These are phyloP conservation scores for Enteromius trimaculatus DNA, from an alignment of 2,797 vertebrate species.

Conservation along the genomic window DNA sequence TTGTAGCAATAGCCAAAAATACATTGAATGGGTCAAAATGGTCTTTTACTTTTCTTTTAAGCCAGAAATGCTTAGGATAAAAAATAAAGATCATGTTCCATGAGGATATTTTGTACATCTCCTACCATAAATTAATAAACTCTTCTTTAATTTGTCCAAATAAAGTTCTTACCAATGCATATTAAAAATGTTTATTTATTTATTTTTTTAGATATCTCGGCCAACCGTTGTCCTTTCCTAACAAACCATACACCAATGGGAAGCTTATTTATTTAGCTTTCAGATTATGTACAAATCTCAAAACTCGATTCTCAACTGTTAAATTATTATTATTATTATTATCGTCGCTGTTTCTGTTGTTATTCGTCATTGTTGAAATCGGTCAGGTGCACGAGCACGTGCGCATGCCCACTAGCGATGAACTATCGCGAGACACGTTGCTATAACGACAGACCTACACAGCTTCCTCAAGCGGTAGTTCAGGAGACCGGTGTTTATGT, in stretches of 20 bases:
- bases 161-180: too few relatives aligned
- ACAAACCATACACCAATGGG: background rate
- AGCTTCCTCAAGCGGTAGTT: slow-evolving; percentile 15
- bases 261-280: background rate
- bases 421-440: slow-evolving; percentile 66
- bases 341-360: background rate
- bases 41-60: background rate
- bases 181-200: too few relatives aligned
- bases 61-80: background rate
- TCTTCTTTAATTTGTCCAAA: too few relatives aligned
- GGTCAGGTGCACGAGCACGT: background rate
- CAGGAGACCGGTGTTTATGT: background rate
- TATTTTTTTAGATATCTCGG: too few relatives aligned
- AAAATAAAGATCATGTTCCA: background rate
- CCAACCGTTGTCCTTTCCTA: background rate
- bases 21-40: background rate
- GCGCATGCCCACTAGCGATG: background rate
- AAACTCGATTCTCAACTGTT: too few relatives aligned
- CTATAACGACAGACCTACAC: slow-evolving; percentile 64
- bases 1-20: background rate
- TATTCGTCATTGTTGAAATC: background rate
- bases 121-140: too few relatives aligned
- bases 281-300: background rate
- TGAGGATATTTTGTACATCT: background rate
- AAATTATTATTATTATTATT: background rate